Evolutionary conservation across 53 echinoderm and acorn worm species (phyloP).

Genomic region (Antedon mediterranea): DNA sequence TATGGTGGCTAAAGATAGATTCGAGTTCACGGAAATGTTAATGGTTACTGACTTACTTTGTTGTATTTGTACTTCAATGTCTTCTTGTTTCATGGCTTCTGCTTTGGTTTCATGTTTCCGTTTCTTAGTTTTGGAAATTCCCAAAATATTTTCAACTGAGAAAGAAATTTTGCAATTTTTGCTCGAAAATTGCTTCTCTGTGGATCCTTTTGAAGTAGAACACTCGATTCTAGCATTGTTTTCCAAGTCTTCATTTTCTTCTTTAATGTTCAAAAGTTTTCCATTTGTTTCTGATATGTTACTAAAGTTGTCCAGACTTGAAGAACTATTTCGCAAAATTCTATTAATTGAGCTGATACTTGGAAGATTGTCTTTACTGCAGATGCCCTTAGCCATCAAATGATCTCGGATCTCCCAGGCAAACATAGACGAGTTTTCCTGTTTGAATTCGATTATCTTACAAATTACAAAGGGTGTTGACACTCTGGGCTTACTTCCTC

Average conservation of each 20-base stretch:
- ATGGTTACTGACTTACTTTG: too few relatives aligned
- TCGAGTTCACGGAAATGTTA: too few relatives aligned
- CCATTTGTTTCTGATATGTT: neutral
- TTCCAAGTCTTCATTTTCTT: neutral
- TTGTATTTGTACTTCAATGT: neutral
- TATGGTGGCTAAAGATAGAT: too few relatives aligned
- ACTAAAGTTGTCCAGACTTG: neutral
- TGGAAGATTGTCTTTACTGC: slow-evolving; percentile 60
- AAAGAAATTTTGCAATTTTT: slow-evolving; percentile 28
- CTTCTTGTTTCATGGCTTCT: neutral
- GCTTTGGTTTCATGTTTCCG: neutral
- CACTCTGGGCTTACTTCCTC: slow-evolving; percentile 54
- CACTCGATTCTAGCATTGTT: neutral
- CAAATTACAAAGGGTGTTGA: slow-evolving; percentile 69
- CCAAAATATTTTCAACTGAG: slow-evolving; percentile 68
- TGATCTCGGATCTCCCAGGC: slow-evolving; percentile 97
- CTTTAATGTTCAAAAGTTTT: neutral
- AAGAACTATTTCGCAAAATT: slow-evolving; percentile 48
- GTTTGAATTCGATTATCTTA: slow-evolving; percentile 55
- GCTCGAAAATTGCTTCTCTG: neutral
- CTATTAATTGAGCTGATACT: slow-evolving; percentile 92
- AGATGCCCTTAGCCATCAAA: slow-evolving; percentile 47
- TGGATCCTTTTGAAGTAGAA: neutral
- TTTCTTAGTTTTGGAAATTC: neutral
- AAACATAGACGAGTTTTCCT: slow-evolving; percentile 77